phyloP scores from a whole-genome alignment of 2,797 vertebrate genomes.

The Astyanax mexicanus region DNA sequence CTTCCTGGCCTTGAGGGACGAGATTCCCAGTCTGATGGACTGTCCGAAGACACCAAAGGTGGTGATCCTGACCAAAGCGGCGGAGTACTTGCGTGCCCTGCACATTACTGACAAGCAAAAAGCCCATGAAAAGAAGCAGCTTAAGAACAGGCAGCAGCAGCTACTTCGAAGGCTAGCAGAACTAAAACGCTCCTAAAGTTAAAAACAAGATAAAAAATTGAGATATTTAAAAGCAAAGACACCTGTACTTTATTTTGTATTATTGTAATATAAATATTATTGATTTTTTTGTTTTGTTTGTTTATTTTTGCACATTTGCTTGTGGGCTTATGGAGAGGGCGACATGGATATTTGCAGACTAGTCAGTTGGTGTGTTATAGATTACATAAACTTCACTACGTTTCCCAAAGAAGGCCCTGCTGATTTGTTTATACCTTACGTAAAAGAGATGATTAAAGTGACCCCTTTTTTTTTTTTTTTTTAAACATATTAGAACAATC shows the following conservation, averaged over 20 bases:
- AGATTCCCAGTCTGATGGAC: constrained; percentile 88
- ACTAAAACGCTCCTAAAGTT: constrained; percentile 82
- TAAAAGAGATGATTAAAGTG: constrained; percentile 15
- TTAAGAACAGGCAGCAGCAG: constrained; percentile 85
- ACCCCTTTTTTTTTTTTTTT: constrained; percentile 25
- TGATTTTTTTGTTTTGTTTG: constrained; percentile 54
- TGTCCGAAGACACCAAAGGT: constrained; percentile 94
- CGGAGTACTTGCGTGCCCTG: constrained; percentile 87
- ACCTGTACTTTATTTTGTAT: constrained; percentile 21
- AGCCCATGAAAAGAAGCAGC: constrained; percentile 87
- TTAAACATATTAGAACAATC: constrained; percentile 19
- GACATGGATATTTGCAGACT: constrained; percentile 48
- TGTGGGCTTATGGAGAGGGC: constrained; percentile 68
- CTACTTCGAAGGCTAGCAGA: constrained; percentile 88
- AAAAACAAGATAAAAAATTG: not conserved
- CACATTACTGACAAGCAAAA: constrained; percentile 86
- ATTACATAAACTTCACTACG: constrained; percentile 52
- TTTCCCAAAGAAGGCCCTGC: constrained; percentile 50
- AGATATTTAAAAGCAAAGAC: constrained; percentile 42
- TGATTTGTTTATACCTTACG: constrained; percentile 34
- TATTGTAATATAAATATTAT: constrained; percentile 19
- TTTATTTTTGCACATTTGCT: constrained; percentile 80
- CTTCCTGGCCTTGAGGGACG: constrained; percentile 89
- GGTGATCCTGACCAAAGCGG: constrained; percentile 93
- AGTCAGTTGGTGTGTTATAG: constrained; percentile 30